A percentile compares a stretch with the other conserved stretches of the same genome.
Evolutionary conservation across 2,113 vertebrate genomes (phyloP).

Genomic region (Phyllostomus hastatus): DNA sequence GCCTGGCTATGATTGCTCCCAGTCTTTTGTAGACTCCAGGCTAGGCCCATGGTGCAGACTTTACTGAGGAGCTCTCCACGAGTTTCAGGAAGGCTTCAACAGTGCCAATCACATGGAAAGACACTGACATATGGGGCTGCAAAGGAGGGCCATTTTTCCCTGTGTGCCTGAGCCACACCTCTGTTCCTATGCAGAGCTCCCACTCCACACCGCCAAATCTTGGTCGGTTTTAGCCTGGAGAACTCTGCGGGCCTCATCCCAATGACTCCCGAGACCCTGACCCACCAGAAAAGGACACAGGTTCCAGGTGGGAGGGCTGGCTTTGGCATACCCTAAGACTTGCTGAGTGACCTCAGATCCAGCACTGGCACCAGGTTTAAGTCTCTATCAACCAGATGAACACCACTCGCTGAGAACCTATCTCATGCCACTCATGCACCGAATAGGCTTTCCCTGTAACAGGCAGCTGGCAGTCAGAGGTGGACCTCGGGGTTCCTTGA

Average conservation of each 20-base stretch:
- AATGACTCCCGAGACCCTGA: neutral
- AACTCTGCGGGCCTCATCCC: neutral
- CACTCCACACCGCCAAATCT: neutral
- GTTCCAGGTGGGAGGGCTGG: neutral
- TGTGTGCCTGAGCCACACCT: neutral
- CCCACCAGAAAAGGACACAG: neutral
- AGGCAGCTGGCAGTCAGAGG: too few relatives aligned
- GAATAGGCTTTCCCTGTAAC: neutral
- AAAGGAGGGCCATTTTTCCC: too few relatives aligned
- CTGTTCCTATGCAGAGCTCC: neutral
- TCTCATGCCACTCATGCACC: neutral
- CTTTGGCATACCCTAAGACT: neutral
- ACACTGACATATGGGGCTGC: too few relatives aligned
- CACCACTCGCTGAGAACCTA: neutral
- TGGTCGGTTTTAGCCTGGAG: neutral
- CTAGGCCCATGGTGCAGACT: neutral
- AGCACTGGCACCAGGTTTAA: neutral
- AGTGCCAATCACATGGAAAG: neutral
- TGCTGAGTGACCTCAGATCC: neutral
- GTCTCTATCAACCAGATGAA: neutral
- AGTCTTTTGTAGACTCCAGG: neutral
- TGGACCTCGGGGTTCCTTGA: neutral
- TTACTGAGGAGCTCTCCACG: neutral
- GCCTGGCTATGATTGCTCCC: neutral
- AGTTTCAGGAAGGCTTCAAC: neutral